Percentiles rank a stretch among this genome's conserved stretches.
Conservation (phyloP, 2,888 invertebrate genomes). For the Yponomeuta cagnagella region DNA sequence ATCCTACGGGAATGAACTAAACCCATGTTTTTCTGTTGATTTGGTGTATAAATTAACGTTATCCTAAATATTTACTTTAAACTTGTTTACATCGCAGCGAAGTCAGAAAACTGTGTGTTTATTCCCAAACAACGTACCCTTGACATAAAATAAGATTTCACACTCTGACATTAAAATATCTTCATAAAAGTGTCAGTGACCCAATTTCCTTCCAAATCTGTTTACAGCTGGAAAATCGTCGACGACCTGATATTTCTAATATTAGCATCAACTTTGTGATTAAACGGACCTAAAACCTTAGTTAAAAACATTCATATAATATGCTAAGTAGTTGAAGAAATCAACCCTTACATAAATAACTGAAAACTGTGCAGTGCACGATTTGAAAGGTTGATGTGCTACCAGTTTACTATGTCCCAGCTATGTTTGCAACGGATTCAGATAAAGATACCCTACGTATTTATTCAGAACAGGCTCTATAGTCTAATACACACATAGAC, state of each 20-base stretch:
- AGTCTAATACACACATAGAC: no score
- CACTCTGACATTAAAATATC: neutral
- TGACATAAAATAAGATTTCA: neutral
- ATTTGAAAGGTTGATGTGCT: no score
- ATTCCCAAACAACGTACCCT: neutral
- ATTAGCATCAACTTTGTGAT: neutral
- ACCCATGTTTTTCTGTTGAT: neutral
- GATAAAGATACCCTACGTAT: no score
- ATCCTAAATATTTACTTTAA: conserved; percentile 3
- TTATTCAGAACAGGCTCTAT: no score
- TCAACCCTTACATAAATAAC: no score
- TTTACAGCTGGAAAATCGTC: neutral
- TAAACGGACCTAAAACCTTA: no score
- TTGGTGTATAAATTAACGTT: neutral
- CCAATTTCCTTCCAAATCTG: neutral
- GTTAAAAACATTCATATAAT: no score
- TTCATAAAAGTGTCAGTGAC: neutral
- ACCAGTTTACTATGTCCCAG: no score
- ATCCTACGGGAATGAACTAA: neutral
- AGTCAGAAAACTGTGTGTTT: neutral
- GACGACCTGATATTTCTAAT: neutral
- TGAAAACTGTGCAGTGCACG: no score
- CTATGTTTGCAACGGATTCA: no score
- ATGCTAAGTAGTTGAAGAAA: no score
- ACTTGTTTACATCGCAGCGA: neutral